Conservation (phyloP, 2,113 vertebrate species). For the Syngnathus scovelli region DNA sequence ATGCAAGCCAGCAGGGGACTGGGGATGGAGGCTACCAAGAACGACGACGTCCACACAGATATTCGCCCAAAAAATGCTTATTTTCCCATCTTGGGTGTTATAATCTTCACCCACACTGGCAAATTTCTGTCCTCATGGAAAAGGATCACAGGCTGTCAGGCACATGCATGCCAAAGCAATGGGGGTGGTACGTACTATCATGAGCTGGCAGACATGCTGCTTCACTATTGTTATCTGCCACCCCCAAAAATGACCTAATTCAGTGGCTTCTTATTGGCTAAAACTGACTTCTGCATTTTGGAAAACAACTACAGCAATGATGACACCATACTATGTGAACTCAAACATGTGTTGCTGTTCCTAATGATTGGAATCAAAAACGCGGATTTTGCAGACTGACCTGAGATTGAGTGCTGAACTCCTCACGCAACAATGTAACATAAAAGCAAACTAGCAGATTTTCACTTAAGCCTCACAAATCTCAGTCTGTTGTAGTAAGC, state of each 20-base stretch:
- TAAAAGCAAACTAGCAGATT: conserved; percentile 6
- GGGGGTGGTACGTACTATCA: no score
- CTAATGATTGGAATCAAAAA: background rate
- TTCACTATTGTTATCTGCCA: no score
- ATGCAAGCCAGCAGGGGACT: background rate
- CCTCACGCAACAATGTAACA: background rate
- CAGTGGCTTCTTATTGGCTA: no score
- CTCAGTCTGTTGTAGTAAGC: background rate
- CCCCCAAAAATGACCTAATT: no score
- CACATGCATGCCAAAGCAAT: no score
- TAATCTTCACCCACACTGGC: no score
- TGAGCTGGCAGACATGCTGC: no score
- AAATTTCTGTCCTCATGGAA: no score
- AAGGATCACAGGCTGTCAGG: no score
- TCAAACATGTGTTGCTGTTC: background rate
- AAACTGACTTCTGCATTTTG: no score
- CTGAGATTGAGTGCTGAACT: conserved; percentile 8
- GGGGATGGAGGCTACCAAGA: background rate
- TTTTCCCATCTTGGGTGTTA: background rate
- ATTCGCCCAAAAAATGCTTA: background rate
- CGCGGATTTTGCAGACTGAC: conserved; percentile 15
- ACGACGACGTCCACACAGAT: background rate
- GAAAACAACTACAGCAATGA: background rate
- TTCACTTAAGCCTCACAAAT: conserved; percentile 23
- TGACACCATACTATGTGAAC: background rate